Percentiles rank a stretch among this genome's conserved stretches.
These are phyloP conservation scores for Notolepis coatsorum DNA, from an alignment of 2,797 vertebrate species.

Conservation along the genomic window DNA sequence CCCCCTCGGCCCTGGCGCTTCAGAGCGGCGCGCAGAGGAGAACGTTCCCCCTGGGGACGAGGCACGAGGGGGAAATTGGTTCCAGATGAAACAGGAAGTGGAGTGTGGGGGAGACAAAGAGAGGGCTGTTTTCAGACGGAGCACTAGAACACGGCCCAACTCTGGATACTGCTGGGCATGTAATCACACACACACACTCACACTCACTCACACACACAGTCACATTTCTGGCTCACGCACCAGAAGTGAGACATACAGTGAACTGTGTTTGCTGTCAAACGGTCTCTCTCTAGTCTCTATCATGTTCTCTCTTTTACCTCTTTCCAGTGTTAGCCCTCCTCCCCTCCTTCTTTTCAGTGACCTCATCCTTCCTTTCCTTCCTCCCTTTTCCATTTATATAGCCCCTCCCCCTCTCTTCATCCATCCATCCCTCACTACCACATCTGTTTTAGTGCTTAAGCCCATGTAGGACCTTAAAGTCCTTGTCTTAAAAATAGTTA, in stretches of 20 bases:
- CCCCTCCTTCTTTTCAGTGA: constrained; percentile 11
- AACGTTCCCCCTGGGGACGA: constrained; percentile 72
- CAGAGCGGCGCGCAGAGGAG: constrained; percentile 55
- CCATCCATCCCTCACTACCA: constrained; percentile 21
- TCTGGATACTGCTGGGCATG: constrained; percentile 13
- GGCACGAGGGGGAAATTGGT: constrained; percentile 82
- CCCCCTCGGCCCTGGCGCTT: neutral
- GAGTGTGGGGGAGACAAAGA: constrained; percentile 75
- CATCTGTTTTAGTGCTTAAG: constrained; percentile 55
- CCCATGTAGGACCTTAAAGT: neutral
- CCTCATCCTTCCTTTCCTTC: constrained; percentile 1
- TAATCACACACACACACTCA: constrained; percentile 10
- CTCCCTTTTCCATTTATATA: constrained; percentile 24
- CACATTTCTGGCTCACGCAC: neutral
- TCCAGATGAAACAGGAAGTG: constrained; percentile 83
- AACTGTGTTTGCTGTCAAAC: constrained; percentile 39
- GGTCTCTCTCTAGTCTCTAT: neutral
- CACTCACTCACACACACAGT: constrained; percentile 8
- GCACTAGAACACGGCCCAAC: constrained; percentile 35
- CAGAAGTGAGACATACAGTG: constrained; percentile 7
- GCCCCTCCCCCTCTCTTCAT: constrained; percentile 25
- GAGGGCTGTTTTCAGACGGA: constrained; percentile 69
- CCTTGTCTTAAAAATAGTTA: neutral
- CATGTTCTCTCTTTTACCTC: neutral
- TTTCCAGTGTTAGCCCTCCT: constrained; percentile 17